phyloP scores from a whole-genome alignment of 1,140 invertebrate genomes.

The Prorops nasuta region DNA sequence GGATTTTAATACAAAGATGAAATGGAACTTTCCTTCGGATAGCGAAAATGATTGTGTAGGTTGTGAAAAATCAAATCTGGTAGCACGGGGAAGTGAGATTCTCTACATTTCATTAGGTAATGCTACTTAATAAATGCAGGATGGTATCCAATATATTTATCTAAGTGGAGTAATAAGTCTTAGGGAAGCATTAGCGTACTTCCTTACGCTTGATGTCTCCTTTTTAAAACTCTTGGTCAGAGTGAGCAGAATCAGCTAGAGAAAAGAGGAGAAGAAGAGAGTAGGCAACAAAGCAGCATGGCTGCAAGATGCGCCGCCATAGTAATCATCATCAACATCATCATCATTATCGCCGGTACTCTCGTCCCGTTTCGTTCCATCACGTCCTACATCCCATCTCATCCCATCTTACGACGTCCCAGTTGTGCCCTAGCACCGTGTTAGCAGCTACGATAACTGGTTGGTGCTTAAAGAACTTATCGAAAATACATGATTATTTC shows the following conservation, averaged over 20 bases:
- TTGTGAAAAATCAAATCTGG: too few relatives aligned
- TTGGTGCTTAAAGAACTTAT: neutral
- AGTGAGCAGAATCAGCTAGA: too few relatives aligned
- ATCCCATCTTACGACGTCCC: conserved; percentile 28
- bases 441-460: conserved; percentile 38
- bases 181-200: conserved; percentile 34
- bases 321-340: conserved; percentile 53
- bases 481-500: neutral
- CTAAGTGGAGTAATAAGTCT: conserved; percentile 40
- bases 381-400: conserved; percentile 10
- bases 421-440: conserved; percentile 32
- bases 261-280: too few relatives aligned
- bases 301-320: conserved; percentile 35
- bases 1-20: too few relatives aligned
- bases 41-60: too few relatives aligned
- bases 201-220: conserved; percentile 25
- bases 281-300: conserved; percentile 38
- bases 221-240: conserved; percentile 37
- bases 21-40: too few relatives aligned
- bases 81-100: too few relatives aligned
- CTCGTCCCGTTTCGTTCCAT: conserved; percentile 26
- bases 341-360: conserved; percentile 48
- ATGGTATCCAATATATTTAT: too few relatives aligned
- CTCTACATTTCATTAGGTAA: too few relatives aligned
- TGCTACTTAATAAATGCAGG: too few relatives aligned